Evolutionary conservation across 1,140 invertebrate species (phyloP), one percentile per base, ranked within the genome.

Genomic region (Mactra quadrangularis): DNA sequence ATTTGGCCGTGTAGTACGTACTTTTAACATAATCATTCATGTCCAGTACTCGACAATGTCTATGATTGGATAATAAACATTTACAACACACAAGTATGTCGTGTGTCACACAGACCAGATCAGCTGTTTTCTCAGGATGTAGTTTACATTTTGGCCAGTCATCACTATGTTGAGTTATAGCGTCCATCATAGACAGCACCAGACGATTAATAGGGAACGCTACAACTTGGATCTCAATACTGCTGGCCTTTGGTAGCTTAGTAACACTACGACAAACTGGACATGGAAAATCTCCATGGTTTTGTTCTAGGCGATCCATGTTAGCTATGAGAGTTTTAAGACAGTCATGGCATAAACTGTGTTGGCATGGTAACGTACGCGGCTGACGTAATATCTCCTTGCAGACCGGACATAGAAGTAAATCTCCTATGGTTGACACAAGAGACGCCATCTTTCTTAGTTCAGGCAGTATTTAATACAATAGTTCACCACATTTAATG

Each of bases 71-170:
- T 11, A 78, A 59, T 19, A 78, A 53, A 64, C 76, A 78, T 45
- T 78, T 78, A 47, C 76, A 68, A 47, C 76, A 78, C 25, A 78
- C 76, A 15, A 78, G 76, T 35, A 78, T 66, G 31, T 78, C 76
- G 47, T 78, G 76, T 22, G 76, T 78, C 3, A 78, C 76, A 62
- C 76, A 78, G 29, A 78, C 76, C 41, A 78, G 76, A 33, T 78
- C 76, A 6, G 76, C 76, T 6, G 60, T 53, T n/a, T 78, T 78
- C 19, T 78, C 76, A 1, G 76, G 76, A 57, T 78, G 76, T 0
- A 78, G 76, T 64, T 78, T 78, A 35, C 76, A 78, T 31, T 78
- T 78, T 11, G 76, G 76, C 76, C 76, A 78, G 25, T 78, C 76
- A 45, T 78, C 76, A 41, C 52, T 78, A 31, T 78, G 76, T 45